phyloP scores from a whole-genome alignment of 2,113 vertebrate genomes.

The Antechinus stuartii region DNA sequence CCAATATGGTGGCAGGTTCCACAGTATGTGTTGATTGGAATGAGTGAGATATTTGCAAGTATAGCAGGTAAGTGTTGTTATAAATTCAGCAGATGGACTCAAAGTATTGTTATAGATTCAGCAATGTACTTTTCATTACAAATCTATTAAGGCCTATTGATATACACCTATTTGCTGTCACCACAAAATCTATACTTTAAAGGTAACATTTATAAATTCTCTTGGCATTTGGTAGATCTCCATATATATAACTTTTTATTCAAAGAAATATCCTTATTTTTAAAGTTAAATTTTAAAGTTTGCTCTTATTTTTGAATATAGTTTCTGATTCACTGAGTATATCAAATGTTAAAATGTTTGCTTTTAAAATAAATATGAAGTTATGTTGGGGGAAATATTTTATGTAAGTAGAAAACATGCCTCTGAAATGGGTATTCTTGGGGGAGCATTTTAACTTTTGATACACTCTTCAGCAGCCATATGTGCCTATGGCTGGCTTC shows the following conservation, averaged over 20 bases:
- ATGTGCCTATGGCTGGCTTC: background rate
- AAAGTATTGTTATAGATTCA: background rate
- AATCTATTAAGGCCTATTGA: background rate
- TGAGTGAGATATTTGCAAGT: slow-evolving; percentile 98
- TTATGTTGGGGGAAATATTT: background rate
- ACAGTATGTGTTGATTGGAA: slow-evolving; percentile 97
- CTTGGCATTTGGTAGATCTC: background rate
- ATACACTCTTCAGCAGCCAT: background rate
- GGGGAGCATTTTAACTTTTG: background rate
- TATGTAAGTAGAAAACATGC: background rate
- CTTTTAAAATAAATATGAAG: background rate
- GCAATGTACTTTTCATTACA: background rate
- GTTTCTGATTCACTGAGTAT: background rate
- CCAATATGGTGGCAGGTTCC: slow-evolving; percentile 98
- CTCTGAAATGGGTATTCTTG: background rate
- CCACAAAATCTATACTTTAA: background rate
- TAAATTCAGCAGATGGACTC: background rate
- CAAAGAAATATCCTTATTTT: background rate
- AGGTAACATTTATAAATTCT: background rate
- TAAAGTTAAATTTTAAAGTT: background rate
- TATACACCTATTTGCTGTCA: background rate
- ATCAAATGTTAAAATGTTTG: background rate
- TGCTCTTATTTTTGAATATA: background rate
- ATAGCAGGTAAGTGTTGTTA: slow-evolving; percentile 90
- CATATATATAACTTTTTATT: background rate